These are phyloP conservation scores for Promerops cafer DNA, from an alignment of 2,113 vertebrate species.

Conservation along the genomic window DNA sequence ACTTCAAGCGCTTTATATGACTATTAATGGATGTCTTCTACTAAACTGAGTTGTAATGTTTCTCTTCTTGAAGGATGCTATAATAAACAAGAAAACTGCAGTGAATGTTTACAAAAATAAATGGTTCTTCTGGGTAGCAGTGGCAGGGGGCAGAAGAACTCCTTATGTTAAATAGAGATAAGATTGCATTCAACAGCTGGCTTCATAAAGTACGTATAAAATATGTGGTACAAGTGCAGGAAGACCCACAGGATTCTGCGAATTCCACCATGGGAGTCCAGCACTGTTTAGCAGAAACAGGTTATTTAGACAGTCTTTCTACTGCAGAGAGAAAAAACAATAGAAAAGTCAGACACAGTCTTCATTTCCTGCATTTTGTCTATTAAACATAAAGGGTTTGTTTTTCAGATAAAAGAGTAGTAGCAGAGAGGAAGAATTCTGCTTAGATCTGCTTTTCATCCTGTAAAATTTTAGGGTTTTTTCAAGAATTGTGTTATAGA, in stretches of 20 bases:
- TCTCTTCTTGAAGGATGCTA: neutral
- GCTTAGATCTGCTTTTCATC: neutral
- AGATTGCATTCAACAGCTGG: slow-evolving; percentile 20
- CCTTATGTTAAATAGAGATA: slow-evolving; percentile 6
- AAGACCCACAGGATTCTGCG: slow-evolving; percentile 1
- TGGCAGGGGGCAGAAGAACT: neutral
- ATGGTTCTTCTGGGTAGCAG: neutral
- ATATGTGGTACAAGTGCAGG: neutral
- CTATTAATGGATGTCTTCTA: neutral
- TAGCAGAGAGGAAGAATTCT: neutral
- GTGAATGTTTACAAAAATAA: neutral
- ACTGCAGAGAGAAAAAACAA: neutral
- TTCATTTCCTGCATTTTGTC: neutral
- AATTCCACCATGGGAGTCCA: neutral
- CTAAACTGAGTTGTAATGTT: neutral
- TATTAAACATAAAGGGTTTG: slow-evolving; percentile 6
- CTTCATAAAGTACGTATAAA: neutral
- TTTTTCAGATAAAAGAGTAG: neutral
- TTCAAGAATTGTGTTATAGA: neutral
- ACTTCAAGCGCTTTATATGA: neutral
- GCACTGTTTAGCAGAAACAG: neutral
- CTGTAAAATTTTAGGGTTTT: neutral
- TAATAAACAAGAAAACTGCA: neutral
- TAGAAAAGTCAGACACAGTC: neutral
- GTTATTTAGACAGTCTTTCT: neutral